These are phyloP conservation scores for Taphrorychus bicolor DNA, from an alignment of 2,888 invertebrate genomes.

Conservation along the genomic window DNA sequence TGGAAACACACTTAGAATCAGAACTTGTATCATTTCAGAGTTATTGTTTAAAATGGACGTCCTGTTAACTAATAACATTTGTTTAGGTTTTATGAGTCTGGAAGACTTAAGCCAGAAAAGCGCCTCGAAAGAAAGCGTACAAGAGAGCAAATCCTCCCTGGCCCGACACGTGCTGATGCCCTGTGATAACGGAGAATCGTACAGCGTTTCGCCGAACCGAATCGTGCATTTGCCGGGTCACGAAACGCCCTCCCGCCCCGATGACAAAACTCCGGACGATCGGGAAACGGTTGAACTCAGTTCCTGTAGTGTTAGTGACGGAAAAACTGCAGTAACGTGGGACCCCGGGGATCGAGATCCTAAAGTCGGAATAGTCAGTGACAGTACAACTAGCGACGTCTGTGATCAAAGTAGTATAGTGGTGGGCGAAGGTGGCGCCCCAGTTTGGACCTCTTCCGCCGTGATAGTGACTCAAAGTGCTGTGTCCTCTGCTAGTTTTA, in stretches of 20 bases:
- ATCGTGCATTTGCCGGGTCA: constrained; percentile 77
- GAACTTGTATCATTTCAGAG: too few relatives aligned
- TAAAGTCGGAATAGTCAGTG: constrained; percentile 35
- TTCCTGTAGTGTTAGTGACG: constrained; percentile 42
- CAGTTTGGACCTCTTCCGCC: constrained; percentile 62
- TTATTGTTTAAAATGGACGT: too few relatives aligned
- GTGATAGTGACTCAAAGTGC: constrained; percentile 49
- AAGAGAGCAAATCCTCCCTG: constrained; percentile 47
- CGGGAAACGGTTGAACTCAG: constrained; percentile 28
- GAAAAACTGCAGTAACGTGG: constrained; percentile 65
- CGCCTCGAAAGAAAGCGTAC: constrained; percentile 49
- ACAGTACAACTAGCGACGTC: constrained; percentile 53
- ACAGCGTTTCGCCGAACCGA: constrained; percentile 91
- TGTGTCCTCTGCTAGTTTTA: constrained; percentile 51
- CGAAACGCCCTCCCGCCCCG: constrained; percentile 25
- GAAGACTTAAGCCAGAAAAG: constrained; percentile 66
- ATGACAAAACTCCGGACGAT: constrained; percentile 13
- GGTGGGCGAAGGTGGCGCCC: too few relatives aligned
- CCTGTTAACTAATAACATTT: too few relatives aligned
- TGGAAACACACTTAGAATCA: too few relatives aligned
- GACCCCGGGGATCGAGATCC: constrained; percentile 67
- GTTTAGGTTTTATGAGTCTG: constrained; percentile 68
- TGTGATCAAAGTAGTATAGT: constrained; percentile 54
- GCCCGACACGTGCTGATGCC: constrained; percentile 84
- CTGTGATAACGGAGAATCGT: constrained; percentile 83